A percentile compares a stretch with the other conserved stretches of the same genome.
phyloP scores from a whole-genome alignment of 2,888 invertebrate species.

The Candidula unifasciata region DNA sequence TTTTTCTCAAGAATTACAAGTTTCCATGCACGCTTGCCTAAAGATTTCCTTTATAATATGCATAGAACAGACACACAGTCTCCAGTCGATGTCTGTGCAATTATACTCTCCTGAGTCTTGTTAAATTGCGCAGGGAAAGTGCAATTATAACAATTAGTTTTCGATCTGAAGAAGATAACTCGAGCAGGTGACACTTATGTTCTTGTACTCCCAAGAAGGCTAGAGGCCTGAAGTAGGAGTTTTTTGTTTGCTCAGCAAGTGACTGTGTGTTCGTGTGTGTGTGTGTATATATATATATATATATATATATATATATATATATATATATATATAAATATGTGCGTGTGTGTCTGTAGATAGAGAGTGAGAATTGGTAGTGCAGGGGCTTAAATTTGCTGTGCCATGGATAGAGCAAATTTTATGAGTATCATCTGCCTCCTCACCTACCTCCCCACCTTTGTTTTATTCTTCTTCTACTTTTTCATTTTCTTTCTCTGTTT shows the following conservation, averaged over 20 bases:
- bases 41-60: background rate
- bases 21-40: background rate
- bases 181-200: background rate
- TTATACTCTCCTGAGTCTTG: background rate
- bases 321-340: too few relatives aligned
- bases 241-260: background rate
- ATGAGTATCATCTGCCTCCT: too few relatives aligned
- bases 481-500: background rate
- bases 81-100: background rate
- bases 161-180: slow-evolving; percentile 1
- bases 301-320: too few relatives aligned
- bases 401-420: too few relatives aligned
- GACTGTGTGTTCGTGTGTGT: too few relatives aligned
- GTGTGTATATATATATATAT: too few relatives aligned
- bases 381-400: too few relatives aligned
- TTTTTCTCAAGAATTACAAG: too few relatives aligned
- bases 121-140: background rate
- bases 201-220: background rate
- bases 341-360: too few relatives aligned
- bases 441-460: background rate
- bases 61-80: background rate
- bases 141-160: background rate
- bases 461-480: background rate
- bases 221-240: too few relatives aligned
- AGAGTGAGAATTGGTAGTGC: too few relatives aligned